Evolutionary conservation across 2,113 vertebrate species (phyloP).

Genomic region (Odontesthes bonariensis): DNA sequence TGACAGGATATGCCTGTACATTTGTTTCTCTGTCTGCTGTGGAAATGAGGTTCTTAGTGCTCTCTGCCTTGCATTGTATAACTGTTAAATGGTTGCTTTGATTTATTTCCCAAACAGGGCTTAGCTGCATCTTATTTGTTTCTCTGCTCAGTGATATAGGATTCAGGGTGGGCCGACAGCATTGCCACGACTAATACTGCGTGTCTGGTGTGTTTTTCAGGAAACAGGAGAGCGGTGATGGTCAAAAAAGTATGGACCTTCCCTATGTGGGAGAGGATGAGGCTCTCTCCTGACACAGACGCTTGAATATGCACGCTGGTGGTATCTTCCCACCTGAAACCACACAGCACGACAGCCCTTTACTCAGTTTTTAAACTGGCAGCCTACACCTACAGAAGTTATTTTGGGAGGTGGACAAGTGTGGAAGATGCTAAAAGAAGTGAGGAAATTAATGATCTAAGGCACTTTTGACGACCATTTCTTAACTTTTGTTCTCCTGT

Average conservation of each 20-base stretch:
- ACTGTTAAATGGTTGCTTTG: slow-evolving; percentile 25
- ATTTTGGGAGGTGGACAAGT: slow-evolving; percentile 32
- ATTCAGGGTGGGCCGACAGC: not conserved
- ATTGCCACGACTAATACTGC: not conserved
- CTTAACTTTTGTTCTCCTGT: slow-evolving; percentile 12
- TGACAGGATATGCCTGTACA: slow-evolving; percentile 13
- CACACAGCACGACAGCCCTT: slow-evolving; percentile 63
- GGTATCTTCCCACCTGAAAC: slow-evolving; percentile 36
- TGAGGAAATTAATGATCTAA: slow-evolving; percentile 12
- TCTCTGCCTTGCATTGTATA: slow-evolving; percentile 14
- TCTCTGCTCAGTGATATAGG: not conserved
- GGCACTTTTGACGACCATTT: slow-evolving; percentile 43
- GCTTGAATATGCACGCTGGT: slow-evolving; percentile 27
- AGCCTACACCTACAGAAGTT: slow-evolving; percentile 8
- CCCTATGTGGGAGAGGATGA: slow-evolving; percentile 90
- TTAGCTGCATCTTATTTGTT: slow-evolving; percentile 1
- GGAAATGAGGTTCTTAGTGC: slow-evolving; percentile 13
- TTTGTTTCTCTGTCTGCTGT: not conserved
- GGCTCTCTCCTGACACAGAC: slow-evolving; percentile 86
- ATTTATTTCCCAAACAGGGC: slow-evolving; percentile 24
- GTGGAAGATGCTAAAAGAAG: slow-evolving; percentile 2
- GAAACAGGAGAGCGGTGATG: slow-evolving; percentile 91
- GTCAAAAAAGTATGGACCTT: slow-evolving; percentile 84
- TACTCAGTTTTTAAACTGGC: slow-evolving; percentile 53
- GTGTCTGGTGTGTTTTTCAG: slow-evolving; percentile 79